Percentiles rank a stretch among this genome's conserved stretches.
Conservation (phyloP, 2,888 invertebrate species). For the Temnothorax ravouxi region DNA sequence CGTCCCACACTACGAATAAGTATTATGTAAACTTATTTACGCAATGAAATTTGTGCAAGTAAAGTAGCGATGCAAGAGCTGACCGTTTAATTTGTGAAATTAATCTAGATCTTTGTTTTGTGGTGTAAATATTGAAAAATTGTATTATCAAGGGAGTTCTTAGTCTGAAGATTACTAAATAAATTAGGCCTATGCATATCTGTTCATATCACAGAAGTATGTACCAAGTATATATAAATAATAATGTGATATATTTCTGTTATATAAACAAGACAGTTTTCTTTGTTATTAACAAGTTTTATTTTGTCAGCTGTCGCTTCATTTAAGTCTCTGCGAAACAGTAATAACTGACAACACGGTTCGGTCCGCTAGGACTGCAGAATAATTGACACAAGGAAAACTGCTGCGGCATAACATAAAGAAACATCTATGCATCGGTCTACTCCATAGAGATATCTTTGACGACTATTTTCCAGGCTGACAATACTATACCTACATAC, state of each 20-base stretch:
- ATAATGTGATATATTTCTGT: background rate
- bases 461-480: background rate
- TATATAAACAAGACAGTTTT: background rate
- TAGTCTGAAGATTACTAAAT: background rate
- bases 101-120: background rate
- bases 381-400: background rate
- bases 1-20: slow-evolving; percentile 58
- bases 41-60: background rate
- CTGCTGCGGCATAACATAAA: background rate
- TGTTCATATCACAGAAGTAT: background rate
- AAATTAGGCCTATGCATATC: background rate
- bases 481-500: background rate
- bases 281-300: background rate
- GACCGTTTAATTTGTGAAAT: slow-evolving; percentile 2
- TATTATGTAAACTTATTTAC: background rate
- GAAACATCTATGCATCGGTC: background rate
- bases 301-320: background rate
- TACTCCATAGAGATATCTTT: background rate
- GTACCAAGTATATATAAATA: background rate
- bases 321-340: slow-evolving; percentile 2
- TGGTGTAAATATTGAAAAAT: background rate
- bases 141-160: background rate
- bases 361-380: no score
- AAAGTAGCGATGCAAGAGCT: background rate
- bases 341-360: background rate